Evolutionary conservation across 2,797 vertebrate genomes (phyloP).

Genomic region (Coregonus suidteri): DNA sequence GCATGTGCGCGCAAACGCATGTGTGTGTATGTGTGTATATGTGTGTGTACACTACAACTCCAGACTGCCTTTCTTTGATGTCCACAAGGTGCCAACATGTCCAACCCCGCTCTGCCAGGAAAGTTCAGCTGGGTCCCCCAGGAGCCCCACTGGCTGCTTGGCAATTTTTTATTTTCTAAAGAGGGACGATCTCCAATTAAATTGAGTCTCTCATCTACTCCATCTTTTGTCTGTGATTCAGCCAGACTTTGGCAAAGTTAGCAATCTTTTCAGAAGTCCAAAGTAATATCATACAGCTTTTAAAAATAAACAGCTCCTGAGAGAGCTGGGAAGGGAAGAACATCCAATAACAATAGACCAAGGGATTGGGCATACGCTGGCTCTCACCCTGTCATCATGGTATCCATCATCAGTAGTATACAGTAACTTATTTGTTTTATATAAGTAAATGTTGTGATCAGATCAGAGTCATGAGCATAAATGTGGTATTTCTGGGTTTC

Average conservation of each 20-base stretch:
- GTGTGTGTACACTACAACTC: slow-evolving; percentile 44
- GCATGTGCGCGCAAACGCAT: background rate
- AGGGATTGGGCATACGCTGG: slow-evolving; percentile 1
- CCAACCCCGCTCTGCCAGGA: slow-evolving; percentile 77
- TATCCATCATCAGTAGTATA: background rate
- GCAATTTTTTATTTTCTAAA: slow-evolving; percentile 78
- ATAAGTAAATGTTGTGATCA: background rate
- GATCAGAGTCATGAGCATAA: background rate
- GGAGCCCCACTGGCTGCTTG: slow-evolving; percentile 73
- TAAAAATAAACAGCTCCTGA: slow-evolving; percentile 49
- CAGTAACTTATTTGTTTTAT: slow-evolving; percentile 1
- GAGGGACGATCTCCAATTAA: slow-evolving; percentile 71
- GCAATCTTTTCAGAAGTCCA: slow-evolving; percentile 64
- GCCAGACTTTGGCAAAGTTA: slow-evolving; percentile 62
- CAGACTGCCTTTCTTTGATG: slow-evolving; percentile 72
- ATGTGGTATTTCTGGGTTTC: background rate
- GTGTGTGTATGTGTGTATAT: slow-evolving; percentile 7
- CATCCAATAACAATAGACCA: slow-evolving; percentile 13
- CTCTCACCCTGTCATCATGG: background rate
- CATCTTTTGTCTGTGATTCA: slow-evolving; percentile 73
- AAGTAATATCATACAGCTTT: slow-evolving; percentile 47
- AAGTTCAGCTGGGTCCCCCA: slow-evolving; percentile 72
- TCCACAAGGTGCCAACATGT: slow-evolving; percentile 73
- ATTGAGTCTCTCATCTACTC: slow-evolving; percentile 77
- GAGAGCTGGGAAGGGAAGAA: slow-evolving; percentile 28